Evolutionary conservation across 1,140 invertebrate species (phyloP).

Genomic region (Theocolax elegans): DNA sequence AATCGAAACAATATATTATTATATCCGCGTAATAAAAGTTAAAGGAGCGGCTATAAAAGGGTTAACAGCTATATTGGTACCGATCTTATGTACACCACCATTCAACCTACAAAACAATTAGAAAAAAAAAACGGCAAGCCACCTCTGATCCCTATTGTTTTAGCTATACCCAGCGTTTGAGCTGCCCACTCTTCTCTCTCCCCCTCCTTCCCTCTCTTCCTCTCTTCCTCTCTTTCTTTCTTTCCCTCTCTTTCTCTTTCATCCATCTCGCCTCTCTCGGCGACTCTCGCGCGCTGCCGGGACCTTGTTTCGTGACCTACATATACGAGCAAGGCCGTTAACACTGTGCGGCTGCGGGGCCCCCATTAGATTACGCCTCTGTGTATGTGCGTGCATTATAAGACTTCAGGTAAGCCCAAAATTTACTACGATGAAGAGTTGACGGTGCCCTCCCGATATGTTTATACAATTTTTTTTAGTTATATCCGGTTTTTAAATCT

Average conservation of each 20-base stretch:
- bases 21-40: too few species aligned
- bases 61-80: neutral
- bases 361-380: constrained; percentile 27
- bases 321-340: constrained; percentile 41
- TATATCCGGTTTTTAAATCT: too few species aligned
- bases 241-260: constrained; percentile 28
- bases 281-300: constrained; percentile 4
- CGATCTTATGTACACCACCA: too few species aligned
- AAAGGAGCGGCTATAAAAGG: neutral
- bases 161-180: neutral
- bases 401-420: neutral
- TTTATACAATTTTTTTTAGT: too few species aligned
- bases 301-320: constrained; percentile 43
- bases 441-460: too few species aligned
- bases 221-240: neutral
- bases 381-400: neutral
- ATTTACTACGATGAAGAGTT: too few species aligned
- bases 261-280: neutral
- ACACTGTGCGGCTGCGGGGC: constrained; percentile 25
- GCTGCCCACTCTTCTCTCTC: neutral
- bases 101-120: constrained; percentile 11
- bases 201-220: neutral
- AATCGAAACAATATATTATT: too few species aligned
- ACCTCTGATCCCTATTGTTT: constrained; percentile 21
- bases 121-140: neutral